Base-by-base conservation (phyloP, 2,888 invertebrate genomes). In the Aphidius colemani region DNA sequence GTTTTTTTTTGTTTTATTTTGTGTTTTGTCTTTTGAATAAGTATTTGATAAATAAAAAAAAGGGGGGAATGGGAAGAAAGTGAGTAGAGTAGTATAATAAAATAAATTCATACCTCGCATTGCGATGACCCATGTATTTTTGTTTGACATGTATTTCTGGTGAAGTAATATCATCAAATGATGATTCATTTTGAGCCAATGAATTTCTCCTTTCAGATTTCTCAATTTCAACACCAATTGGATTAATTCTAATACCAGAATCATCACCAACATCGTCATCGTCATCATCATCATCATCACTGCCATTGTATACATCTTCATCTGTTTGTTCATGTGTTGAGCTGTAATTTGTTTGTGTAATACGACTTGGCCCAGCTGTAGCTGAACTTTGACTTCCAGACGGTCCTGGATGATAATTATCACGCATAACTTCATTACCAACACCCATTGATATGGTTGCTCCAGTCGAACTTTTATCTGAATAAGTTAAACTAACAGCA, bases 101-200 rank as follows among this genome's bases (percentile, higher is more conserved):
- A 30, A 30, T 30, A 3, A 30, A 9, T 18, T 66, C 69, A 70
- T 76, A 88, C 88, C 88, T 86, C 7, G 93, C 90, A 83, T 94
- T 94, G 62, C 94, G 86, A 81, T 94, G 94, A 2, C 94, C 94
- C 59, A 85, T 86, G 78, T 87, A 94, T 74, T 89, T 89, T 83
- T 86, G 88, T 74, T 87, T 89, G 67, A 90, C 85, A 67, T 85
- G 81, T 7, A 85, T 80, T 69, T 85, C 85, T 53, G 82, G 83
- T 9, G 51, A 46, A 30, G 72, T 67, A 61, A 70, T 73, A 8
- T 70, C 66, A 18, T 77, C 77, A 45, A 77, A 75, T 43, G 74
- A 79, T 39, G 64, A 70, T 46, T 78, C 75, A 44, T 43, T 48
- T 4, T 73, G 72, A 4, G 71, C 74, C 64, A 77, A 71, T 11